Base-by-base conservation (phyloP, 1,140 invertebrate species). In the Physella acuta region DNA sequence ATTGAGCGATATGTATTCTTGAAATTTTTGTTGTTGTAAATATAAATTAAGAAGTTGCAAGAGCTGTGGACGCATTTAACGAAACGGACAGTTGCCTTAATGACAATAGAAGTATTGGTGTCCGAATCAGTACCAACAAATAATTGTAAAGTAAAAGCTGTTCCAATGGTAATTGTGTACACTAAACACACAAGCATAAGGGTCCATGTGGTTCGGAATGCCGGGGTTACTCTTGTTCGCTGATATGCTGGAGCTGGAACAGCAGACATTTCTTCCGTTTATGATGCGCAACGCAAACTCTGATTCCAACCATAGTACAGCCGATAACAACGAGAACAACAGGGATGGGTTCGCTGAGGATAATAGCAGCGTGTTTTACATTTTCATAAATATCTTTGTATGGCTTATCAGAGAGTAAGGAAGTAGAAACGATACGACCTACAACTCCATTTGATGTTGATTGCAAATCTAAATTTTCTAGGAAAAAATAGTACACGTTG, bases 31-130 rank as follows among this genome's bases (percentile, higher is more conserved):
- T 61, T 61, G 16, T 26, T 26, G 36, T 61, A 61, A n/a, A 61
- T 61, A 24, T 61, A 61, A 11, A 61, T 61, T 26, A 61, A 61
- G 24, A 61, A 61, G 59, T 61, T 61, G 36, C 59, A 61, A 24
- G 59, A 61, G 39, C 59, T 61, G 26, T 61, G 59, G 11, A 61
- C 4, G 24, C 59, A 61, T 28, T 61, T 61, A 36, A 61, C 59
- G 17, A 61, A 39, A 8, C 36, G 33, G 11, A 61, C 36, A 4
- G 37, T 8, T 2, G 59, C 37, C 1, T 36, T 36, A 4, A 61
- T 26, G 11, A 61, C 30, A 16, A 36, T 61, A 36, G 36, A 26
- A 26, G 37, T 36, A 16, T 16, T 5, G n/a, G 36, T 37, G n/a
- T 39, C 17, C 20, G 24, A 28, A 2, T 61, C 37, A 17, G 8